These are phyloP conservation scores for Ammospiza maritima DNA, from an alignment of 2,797 vertebrate species.

Conservation along the genomic window DNA sequence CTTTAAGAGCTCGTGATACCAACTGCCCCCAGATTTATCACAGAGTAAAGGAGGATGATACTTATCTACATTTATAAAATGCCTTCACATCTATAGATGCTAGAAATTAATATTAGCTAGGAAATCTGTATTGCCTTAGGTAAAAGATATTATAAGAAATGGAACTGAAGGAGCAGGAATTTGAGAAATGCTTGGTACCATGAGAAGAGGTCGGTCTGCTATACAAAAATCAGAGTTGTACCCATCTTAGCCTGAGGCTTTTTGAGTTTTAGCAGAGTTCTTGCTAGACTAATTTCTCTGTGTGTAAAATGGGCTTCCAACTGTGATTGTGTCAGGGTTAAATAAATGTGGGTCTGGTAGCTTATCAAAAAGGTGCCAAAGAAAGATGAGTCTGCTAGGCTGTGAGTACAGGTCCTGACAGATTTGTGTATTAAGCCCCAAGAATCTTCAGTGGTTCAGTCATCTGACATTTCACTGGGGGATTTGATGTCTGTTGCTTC, in stretches of 20 bases:
- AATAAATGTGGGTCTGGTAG: slow-evolving; percentile 36
- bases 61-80: slow-evolving; percentile 13
- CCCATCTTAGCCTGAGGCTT: background rate
- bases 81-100: background rate
- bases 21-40: background rate
- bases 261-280: slow-evolving; percentile 35
- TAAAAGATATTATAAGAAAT: background rate
- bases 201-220: background rate
- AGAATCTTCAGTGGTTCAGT: background rate
- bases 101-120: slow-evolving; percentile 4
- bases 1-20: background rate
- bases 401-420: slow-evolving; percentile 12
- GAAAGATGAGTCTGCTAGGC: slow-evolving; percentile 6
- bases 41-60: background rate
- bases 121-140: background rate
- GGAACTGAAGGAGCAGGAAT: background rate
- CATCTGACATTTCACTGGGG: background rate
- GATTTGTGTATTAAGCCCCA: slow-evolving; percentile 8
- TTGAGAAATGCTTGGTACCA: background rate
- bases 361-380: slow-evolving; percentile 35
- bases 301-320: slow-evolving; percentile 35
- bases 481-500: slow-evolving; percentile 3
- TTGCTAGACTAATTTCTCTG: slow-evolving; percentile 44
- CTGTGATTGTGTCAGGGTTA: slow-evolving; percentile 19
- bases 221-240: background rate